Conservation (phyloP, 2,797 vertebrate genomes). For the Scleropages formosus region DNA sequence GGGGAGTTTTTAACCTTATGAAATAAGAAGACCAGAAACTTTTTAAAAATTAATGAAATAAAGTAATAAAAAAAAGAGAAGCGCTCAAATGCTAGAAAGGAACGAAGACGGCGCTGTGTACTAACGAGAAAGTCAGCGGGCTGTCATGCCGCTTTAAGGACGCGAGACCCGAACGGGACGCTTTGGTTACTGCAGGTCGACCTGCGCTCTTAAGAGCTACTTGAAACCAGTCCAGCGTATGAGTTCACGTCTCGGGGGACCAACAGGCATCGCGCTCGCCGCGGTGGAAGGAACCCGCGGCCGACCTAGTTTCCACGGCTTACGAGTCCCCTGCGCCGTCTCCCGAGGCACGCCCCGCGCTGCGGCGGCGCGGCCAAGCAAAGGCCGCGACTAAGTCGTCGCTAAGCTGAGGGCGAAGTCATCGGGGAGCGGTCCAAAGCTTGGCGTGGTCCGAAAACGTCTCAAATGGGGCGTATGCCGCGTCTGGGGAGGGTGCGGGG, state of each 20-base stretch:
- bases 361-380: conserved; percentile 13
- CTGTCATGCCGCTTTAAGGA: conserved; percentile 45
- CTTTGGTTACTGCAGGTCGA: conserved; percentile 36
- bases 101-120: background rate
- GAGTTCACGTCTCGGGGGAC: background rate
- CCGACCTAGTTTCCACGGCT: conserved; percentile 30
- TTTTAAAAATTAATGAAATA: too few species aligned
- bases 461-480: background rate
- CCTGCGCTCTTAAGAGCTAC: conserved; percentile 46
- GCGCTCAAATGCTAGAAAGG: background rate
- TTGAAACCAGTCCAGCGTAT: conserved; percentile 31
- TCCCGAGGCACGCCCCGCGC: background rate
- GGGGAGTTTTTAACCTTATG: background rate
- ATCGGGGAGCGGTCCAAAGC: conserved; percentile 1
- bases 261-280: background rate
- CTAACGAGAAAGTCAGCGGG: conserved; percentile 58
- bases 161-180: conserved; percentile 43
- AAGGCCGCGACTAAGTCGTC: conserved; percentile 6
- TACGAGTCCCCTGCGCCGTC: background rate
- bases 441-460: background rate
- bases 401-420: too few species aligned
- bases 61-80: background rate
- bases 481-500: background rate
- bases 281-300: conserved; percentile 21
- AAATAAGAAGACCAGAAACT: too few species aligned